Percentiles rank a stretch among this genome's conserved stretches.
These are phyloP conservation scores for Calliopum simillimum DNA, from an alignment of 2,888 invertebrate genomes.

Conservation along the genomic window DNA sequence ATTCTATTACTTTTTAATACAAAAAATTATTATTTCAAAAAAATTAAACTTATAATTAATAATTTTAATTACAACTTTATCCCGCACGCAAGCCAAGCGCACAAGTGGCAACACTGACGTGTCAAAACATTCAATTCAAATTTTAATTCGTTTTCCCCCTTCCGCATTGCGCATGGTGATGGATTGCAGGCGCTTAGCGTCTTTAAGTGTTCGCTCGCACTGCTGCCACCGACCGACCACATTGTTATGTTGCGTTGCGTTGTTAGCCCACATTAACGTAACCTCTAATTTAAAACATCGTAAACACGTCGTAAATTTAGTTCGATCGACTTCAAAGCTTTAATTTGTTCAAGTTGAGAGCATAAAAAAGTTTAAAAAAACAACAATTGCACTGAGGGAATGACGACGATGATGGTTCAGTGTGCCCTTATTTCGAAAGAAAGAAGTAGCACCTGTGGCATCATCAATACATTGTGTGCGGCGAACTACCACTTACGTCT, in stretches of 20 bases:
- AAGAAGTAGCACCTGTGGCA: too few relatives aligned
- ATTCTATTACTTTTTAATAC: not conserved
- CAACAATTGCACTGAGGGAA: too few relatives aligned
- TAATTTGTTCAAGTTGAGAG: not conserved
- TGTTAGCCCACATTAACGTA: conserved; percentile 54
- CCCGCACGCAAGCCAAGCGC: not conserved
- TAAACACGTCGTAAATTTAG: conserved; percentile 64
- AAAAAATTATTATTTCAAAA: not conserved
- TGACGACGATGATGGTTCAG: too few relatives aligned
- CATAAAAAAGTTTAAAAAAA: too few relatives aligned
- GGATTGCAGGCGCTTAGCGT: too few relatives aligned
- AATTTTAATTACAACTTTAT: conserved; percentile 13
- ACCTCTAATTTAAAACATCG: conserved; percentile 60
- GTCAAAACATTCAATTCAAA: conserved; percentile 9
- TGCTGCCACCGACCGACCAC: too few relatives aligned
- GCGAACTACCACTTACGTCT: too few relatives aligned
- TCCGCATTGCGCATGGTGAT: too few relatives aligned
- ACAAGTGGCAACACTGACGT: conserved; percentile 3
- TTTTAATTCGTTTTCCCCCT: too few relatives aligned
- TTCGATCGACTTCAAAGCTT: conserved; percentile 39
- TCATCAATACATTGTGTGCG: too few relatives aligned
- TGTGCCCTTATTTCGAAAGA: too few relatives aligned
- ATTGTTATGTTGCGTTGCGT: conserved; percentile 45
- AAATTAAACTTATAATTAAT: not conserved
- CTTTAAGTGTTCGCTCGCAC: too few relatives aligned